Conservation (phyloP, 2,113 vertebrate species). For the Notothenia rossii region DNA sequence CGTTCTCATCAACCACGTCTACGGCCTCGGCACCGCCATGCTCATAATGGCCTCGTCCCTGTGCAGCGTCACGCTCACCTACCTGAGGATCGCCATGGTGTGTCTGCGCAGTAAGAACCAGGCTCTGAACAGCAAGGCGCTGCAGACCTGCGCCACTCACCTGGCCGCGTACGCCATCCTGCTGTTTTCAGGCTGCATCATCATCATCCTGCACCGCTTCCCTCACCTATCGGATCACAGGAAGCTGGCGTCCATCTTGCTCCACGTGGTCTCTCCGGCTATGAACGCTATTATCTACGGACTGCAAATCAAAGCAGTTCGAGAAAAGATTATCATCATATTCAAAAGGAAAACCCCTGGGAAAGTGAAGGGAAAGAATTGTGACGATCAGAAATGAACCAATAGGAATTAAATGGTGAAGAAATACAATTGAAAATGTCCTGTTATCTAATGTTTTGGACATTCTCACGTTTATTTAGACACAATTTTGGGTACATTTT, state of each 20-base stretch:
- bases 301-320: slow-evolving; percentile 69
- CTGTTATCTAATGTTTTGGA: no score
- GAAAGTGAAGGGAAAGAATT: no score
- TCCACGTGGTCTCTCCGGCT: slow-evolving; percentile 50
- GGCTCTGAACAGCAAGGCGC: slow-evolving; percentile 46
- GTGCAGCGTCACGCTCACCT: slow-evolving; percentile 63
- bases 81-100: slow-evolving; percentile 56
- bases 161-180: slow-evolving; percentile 66
- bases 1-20: slow-evolving; percentile 67
- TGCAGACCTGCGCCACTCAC: slow-evolving; percentile 76
- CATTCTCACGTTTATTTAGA: no score
- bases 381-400: no score
- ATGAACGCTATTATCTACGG: slow-evolving; percentile 72
- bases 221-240: slow-evolving; percentile 35
- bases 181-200: background rate
- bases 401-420: no score
- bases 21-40: slow-evolving; percentile 46
- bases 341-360: background rate
- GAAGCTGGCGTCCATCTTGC: slow-evolving; percentile 61
- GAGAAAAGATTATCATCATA: slow-evolving; percentile 34
- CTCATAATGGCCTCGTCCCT: slow-evolving; percentile 47
- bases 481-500: no score
- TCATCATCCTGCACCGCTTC: slow-evolving; percentile 62
- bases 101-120: slow-evolving; percentile 49
- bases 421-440: no score